A percentile compares a stretch with the other conserved stretches of the same genome.
Evolutionary conservation across 2,113 vertebrate species (phyloP).

Genomic region (Cyphomyrus discorhynchus): DNA sequence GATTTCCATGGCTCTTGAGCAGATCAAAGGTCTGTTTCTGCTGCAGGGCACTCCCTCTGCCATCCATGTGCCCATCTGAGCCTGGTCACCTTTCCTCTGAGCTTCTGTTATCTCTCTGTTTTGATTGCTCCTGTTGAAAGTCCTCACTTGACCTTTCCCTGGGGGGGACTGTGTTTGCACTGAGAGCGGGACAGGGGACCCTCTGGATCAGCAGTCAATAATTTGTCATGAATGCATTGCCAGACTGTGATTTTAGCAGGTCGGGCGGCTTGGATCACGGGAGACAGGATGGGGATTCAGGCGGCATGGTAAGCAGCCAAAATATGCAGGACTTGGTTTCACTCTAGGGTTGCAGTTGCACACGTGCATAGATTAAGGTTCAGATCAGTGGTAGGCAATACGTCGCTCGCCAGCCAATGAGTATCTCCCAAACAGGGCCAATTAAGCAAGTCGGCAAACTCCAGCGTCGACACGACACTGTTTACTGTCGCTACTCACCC

Average conservation of each 20-base stretch:
- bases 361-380: background rate
- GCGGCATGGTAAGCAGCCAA: background rate
- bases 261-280: background rate
- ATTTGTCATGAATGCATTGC: background rate
- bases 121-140: conserved; percentile 12
- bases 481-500: background rate
- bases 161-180: background rate
- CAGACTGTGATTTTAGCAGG: conserved; percentile 5
- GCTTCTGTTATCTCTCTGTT: background rate
- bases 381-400: background rate
- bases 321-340: background rate
- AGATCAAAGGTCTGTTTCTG: background rate
- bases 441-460: background rate
- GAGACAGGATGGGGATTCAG: background rate
- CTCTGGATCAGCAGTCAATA: conserved; percentile 15
- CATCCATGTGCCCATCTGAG: background rate
- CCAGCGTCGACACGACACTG: too few species aligned
- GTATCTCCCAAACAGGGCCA: background rate
- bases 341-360: background rate
- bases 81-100: background rate
- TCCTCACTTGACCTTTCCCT: background rate
- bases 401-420: background rate
- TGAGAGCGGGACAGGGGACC: background rate
- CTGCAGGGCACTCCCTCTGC: background rate
- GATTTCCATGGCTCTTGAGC: background rate